phyloP scores from a whole-genome alignment of 2,797 vertebrate genomes.

The Coilia nasus region DNA sequence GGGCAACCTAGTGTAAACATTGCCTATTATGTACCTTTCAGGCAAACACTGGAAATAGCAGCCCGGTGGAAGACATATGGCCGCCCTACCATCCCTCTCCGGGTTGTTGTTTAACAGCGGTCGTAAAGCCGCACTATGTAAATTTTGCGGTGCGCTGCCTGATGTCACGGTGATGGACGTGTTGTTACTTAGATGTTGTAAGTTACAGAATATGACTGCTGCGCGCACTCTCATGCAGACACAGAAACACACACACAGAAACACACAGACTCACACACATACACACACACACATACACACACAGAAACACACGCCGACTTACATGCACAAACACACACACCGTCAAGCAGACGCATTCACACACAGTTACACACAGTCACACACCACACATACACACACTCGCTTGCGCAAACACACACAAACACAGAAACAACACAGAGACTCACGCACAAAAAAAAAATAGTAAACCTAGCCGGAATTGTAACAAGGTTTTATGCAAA shows the following conservation, averaged over 20 bases:
- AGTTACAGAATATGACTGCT: background rate
- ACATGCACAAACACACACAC: background rate
- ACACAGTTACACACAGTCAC: background rate
- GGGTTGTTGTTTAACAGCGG: background rate
- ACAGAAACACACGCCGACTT: too few species aligned
- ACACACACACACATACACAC: background rate
- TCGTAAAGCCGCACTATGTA: background rate
- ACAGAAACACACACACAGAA: background rate
- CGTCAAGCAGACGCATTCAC: background rate
- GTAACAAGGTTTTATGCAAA: too few species aligned
- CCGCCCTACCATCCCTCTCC: background rate
- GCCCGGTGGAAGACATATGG: background rate
- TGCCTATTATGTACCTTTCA: conserved; percentile 24
- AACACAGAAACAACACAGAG: background rate
- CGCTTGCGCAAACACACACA: background rate
- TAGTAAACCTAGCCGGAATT: too few species aligned
- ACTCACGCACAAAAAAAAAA: background rate
- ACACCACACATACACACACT: background rate
- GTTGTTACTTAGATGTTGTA: background rate
- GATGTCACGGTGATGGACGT: background rate
- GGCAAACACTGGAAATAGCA: background rate
- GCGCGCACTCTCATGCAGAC: background rate
- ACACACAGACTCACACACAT: background rate
- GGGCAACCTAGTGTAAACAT: conserved; percentile 3
- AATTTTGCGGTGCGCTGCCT: background rate